Evolutionary conservation across 2,113 vertebrate species (phyloP).

Genomic region (Nymphicus hollandicus): DNA sequence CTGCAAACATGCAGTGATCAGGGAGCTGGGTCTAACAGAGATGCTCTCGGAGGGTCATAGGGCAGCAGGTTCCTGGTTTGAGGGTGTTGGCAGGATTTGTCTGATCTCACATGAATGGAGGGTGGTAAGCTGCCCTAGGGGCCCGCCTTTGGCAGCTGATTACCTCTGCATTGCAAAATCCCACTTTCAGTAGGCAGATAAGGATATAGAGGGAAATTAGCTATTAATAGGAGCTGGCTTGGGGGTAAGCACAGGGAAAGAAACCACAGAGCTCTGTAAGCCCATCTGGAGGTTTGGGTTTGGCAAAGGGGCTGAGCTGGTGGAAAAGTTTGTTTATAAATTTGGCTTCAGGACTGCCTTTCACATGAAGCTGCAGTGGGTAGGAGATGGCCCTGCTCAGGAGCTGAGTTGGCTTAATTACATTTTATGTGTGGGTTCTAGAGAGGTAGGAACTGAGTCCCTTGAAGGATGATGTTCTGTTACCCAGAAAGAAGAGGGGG

Average conservation of each 20-base stretch:
- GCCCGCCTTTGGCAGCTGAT: not conserved
- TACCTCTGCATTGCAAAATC: not conserved
- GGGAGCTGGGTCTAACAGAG: not conserved
- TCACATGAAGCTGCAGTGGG: not conserved
- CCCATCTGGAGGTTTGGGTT: not conserved
- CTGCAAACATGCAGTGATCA: rapidly evolving
- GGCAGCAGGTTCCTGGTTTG: not conserved
- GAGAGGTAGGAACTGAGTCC: not conserved
- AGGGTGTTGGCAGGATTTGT: not conserved
- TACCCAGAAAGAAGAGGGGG: not conserved
- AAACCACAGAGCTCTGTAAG: not conserved
- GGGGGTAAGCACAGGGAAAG: not conserved
- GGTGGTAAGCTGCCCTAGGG: not conserved
- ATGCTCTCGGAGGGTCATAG: not conserved
- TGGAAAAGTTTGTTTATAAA: not conserved
- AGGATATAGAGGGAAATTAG: not conserved
- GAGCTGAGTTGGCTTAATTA: not conserved
- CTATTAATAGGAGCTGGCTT: not conserved
- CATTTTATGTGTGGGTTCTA: not conserved
- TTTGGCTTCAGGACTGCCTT: not conserved
- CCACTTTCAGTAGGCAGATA: not conserved
- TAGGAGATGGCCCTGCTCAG: not conserved
- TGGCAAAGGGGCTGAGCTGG: not conserved
- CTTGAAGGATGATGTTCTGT: not conserved
- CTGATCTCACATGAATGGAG: not conserved